These are phyloP conservation scores for Cichladusa arquata DNA, from an alignment of 2,113 vertebrate species.

Conservation along the genomic window DNA sequence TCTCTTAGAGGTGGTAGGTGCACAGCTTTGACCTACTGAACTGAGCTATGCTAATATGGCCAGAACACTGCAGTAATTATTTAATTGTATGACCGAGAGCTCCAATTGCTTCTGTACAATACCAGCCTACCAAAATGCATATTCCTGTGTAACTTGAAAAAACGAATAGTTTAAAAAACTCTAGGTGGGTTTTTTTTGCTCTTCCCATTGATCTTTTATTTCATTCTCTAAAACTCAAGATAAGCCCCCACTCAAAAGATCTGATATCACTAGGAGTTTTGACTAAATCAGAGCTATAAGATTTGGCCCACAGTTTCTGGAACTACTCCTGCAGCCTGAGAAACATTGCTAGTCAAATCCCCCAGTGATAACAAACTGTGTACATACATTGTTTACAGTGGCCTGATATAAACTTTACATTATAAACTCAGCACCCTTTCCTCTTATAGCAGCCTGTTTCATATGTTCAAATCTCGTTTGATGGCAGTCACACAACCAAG, in stretches of 20 bases:
- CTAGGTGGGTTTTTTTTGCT: background rate
- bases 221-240: background rate
- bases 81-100: background rate
- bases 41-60: background rate
- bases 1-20: background rate
- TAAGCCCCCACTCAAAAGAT: background rate
- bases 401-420: background rate
- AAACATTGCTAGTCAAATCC: background rate
- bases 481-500: background rate
- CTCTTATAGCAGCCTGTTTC: background rate
- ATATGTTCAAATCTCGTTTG: background rate
- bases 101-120: background rate
- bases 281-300: background rate
- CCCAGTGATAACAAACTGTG: background rate
- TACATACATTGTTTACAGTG: background rate
- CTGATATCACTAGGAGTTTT: background rate
- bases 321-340: background rate
- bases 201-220: background rate
- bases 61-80: background rate
- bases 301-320: background rate
- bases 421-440: background rate
- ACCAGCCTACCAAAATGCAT: background rate
- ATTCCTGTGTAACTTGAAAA: conserved; percentile 6
- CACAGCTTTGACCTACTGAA: background rate
- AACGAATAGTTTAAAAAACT: background rate